Conservation (phyloP, 2,797 vertebrate species). For the Takifugu rubripes region DNA sequence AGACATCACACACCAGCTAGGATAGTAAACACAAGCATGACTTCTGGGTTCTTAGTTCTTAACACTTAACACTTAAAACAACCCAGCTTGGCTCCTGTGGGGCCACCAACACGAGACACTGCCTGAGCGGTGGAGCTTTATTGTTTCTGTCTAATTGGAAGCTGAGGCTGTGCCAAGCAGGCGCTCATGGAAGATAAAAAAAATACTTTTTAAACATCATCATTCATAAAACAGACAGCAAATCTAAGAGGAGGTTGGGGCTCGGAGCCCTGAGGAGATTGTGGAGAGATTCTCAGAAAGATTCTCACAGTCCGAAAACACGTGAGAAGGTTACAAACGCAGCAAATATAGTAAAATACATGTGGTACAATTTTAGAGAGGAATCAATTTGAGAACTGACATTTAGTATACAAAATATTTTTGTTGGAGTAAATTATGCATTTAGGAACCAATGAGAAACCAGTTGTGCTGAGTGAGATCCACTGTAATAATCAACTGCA, state of each 20-base stretch:
- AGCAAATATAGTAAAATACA: no score
- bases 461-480: no score
- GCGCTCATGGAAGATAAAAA: conserved; percentile 14
- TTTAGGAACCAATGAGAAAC: no score
- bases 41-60: conserved; percentile 4
- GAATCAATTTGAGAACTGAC: no score
- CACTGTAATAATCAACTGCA: no score
- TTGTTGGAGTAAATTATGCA: no score
- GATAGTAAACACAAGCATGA: conserved; percentile 2
- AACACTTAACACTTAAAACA: conserved; percentile 10
- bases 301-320: no score
- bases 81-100: neutral
- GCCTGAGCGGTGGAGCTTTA: conserved; percentile 17
- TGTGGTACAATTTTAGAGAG: no score
- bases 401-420: no score
- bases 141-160: conserved; percentile 28
- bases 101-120: neutral
- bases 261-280: conserved; percentile 15
- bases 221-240: neutral
- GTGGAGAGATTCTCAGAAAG: conserved; percentile 6
- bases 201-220: conserved; percentile 4
- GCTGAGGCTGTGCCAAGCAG: neutral
- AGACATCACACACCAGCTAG: conserved; percentile 19
- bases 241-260: conserved; percentile 13
- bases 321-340: no score